Evolutionary conservation across 2,797 vertebrate species (phyloP), one percentile per base, ranked within the genome.

Genomic region (Chlorospingus flavigularis): DNA sequence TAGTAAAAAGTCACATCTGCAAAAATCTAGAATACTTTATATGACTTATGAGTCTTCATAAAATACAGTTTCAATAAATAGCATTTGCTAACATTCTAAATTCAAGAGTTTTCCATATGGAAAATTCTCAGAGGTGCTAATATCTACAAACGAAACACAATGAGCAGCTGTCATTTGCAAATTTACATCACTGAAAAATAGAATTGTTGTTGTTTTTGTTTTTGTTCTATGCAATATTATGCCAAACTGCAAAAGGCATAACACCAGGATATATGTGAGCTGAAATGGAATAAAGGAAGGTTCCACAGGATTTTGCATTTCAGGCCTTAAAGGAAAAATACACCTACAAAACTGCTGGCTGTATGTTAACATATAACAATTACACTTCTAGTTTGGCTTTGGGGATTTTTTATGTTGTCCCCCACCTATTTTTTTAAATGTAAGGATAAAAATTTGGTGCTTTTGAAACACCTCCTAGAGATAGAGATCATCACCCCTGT

Each of bases 61-160:
- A 85, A 85, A 72, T 30, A 70, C 12, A 63, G 5, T n/a, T 90
- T 90, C 73, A 53, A 88, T 70, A 94, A 88, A 54, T 2, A 37
- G 21, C 60, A 65, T 57, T 79, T 57, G 2, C 33, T 88, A 86
- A n/a, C 10, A 30, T 84, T 78, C 42, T 66, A 82, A 60, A 92
- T 70, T 40, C 86, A 65, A 62, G 40, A 53, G 12, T 74, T 93
- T 92, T 79, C 58, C 67, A 45, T 30, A 92, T 9, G 11, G 43
- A 79, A 90, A 79, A 39, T 79, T 79, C 57, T 88, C 60, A 92
- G 77, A 70, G 30, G n/a, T 67, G 67, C 26, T 73, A 90, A 74
- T 13, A 60, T 73, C 47, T 82, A 39, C 51, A 81, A 81, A 47
- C 21, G 31, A 60, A 90, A 85, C 9, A 71, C 0, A 2, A 21